Conservation (phyloP, 2,797 vertebrate genomes). For the Crax fasciolata region DNA sequence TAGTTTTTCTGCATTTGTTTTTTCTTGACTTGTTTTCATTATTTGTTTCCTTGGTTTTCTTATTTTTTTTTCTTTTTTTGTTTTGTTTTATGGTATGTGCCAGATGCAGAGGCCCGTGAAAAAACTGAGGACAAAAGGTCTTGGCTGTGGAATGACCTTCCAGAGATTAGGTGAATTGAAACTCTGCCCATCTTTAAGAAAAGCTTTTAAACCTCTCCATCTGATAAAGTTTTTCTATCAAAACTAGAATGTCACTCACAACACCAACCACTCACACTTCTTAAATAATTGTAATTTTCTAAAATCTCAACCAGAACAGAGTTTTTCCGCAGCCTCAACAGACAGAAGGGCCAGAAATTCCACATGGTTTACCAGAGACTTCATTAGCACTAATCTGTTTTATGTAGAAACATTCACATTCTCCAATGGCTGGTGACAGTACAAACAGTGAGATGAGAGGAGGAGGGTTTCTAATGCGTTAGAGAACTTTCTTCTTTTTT, state of each 20-base stretch:
- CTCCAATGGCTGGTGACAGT: constrained; percentile 37
- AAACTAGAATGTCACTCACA: background rate
- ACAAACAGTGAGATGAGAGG: constrained; percentile 26
- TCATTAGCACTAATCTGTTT: constrained; percentile 24
- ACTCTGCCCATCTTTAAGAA: background rate
- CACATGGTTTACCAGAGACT: constrained; percentile 39
- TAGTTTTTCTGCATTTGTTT: background rate
- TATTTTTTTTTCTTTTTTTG: too few relatives aligned
- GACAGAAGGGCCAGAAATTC: constrained; percentile 33
- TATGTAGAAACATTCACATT: constrained; percentile 28
- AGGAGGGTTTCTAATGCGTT: background rate
- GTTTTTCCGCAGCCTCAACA: constrained; percentile 16
- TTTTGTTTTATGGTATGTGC: background rate
- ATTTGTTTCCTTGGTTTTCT: background rate
- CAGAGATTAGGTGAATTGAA: background rate
- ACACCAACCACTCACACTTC: background rate
- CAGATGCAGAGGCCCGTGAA: background rate
- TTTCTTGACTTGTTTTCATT: background rate
- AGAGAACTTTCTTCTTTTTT: background rate
- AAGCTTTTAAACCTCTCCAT: background rate
- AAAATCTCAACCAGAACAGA: constrained; percentile 10
- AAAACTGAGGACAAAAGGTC: background rate
- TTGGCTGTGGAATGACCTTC: background rate
- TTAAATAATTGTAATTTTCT: constrained; percentile 13
- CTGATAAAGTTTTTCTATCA: background rate